Evolutionary conservation across 2,888 invertebrate genomes (phyloP).

Genomic region (Euplexia lucipara): DNA sequence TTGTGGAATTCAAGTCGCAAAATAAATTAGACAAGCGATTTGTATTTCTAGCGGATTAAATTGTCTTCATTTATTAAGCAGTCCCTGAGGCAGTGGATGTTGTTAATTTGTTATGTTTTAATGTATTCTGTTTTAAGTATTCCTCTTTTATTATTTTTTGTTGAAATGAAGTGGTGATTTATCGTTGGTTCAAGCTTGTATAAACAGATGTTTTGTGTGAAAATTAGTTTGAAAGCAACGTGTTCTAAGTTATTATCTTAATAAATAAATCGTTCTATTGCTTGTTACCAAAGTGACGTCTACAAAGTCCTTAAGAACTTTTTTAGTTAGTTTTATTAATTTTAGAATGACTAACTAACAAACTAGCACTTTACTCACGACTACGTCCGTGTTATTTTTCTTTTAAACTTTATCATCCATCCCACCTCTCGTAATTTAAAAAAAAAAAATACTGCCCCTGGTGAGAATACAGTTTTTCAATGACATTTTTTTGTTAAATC

Average conservation of each 20-base stretch:
- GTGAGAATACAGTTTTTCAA: too few species aligned
- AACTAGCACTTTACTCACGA: too few species aligned
- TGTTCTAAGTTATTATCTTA: neutral
- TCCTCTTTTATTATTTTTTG: slow-evolving; percentile 46
- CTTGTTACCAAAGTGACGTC: too few species aligned
- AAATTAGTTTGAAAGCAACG: neutral
- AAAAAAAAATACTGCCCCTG: too few species aligned
- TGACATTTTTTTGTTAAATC: too few species aligned
- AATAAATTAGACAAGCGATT: slow-evolving; percentile 84
- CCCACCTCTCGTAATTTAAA: too few species aligned
- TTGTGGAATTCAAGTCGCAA: slow-evolving; percentile 75
- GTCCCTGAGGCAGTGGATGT: slow-evolving; percentile 63
- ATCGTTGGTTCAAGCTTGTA: slow-evolving; percentile 35
- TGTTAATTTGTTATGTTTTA: slow-evolving; percentile 62
- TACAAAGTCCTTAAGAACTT: too few species aligned
- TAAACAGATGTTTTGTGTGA: slow-evolving; percentile 33
- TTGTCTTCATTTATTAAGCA: slow-evolving; percentile 83
- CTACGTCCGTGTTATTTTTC: too few species aligned
- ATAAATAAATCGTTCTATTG: too few species aligned
- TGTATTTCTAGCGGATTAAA: slow-evolving; percentile 81
- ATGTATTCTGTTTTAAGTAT: slow-evolving; percentile 51
- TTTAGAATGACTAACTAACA: too few species aligned
- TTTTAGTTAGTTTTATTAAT: too few species aligned
- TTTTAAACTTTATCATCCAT: too few species aligned
- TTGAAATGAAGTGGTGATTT: slow-evolving; percentile 47